Evolutionary conservation across 2,113 vertebrate genomes (phyloP), one percentile per base, ranked within the genome.

Genomic region (Onychostoma macrolepis): DNA sequence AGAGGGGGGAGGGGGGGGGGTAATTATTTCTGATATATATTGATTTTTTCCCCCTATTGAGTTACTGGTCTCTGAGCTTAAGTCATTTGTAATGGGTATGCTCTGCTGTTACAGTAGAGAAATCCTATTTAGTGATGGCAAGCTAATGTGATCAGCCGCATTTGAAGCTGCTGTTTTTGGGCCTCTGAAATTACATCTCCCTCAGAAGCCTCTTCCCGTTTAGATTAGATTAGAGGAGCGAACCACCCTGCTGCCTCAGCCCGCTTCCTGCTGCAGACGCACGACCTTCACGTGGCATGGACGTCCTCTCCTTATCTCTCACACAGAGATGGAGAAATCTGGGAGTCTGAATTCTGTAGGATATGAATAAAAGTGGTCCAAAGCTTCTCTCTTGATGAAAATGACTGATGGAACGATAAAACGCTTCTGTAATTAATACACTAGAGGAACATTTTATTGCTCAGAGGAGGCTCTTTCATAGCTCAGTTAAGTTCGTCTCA

Each of bases 31-130:
- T 94, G 88, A 94, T 95, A 95, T 90, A 89, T 94, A 96, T 95
- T 92, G 94, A 96, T 94, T 95, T 83, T 85, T 85, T 86, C 86
- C 74, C 92, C 90, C 91, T 94, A 96, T 97, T 95, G 94, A 96
- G 95, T 97, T 97, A 96, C 94, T 85, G 90, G 91, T 91, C 94
- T 94, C 86, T 92, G 91, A 92, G 94, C 93, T 95, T 96, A 95
- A 96, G 94, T 94, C 93, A 95, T 96, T 96, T 93, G 92, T 96
- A 97, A 97, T 97, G 94, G 94, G 94, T 94, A 94, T 93, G 94
- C 94, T 95, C 94, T 95, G 89, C 93, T 93, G 95, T 96, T 95
- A 95, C 94, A 95, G 91, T 94, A 94, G 94, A 96, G 94, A 96
- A 96, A 96, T 97, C 95, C 95, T 92, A 95, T 97, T 96, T 95